A percentile compares a stretch with the other conserved stretches of the same genome.
Conservation (phyloP, 2,797 vertebrate species). For the Pangasius macronema region DNA sequence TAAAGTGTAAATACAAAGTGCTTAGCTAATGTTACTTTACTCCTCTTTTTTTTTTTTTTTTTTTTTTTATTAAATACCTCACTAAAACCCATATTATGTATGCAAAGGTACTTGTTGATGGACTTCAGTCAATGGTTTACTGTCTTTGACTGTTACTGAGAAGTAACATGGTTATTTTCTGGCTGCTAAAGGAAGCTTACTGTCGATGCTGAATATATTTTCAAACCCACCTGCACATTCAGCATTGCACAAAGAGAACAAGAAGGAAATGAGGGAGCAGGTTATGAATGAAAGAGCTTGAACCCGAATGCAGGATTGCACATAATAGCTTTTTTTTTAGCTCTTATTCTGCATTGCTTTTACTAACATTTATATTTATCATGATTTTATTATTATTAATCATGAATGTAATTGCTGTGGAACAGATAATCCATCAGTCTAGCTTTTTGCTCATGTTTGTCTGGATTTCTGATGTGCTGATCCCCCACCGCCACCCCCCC, state of each 20-base stretch:
- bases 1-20: slow-evolving; percentile 36
- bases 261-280: slow-evolving; percentile 14
- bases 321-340: slow-evolving; percentile 35
- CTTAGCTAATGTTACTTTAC: slow-evolving; percentile 44
- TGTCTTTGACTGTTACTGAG: slow-evolving; percentile 30
- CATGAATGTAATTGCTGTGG: slow-evolving; percentile 27
- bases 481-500: too few species aligned
- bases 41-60: neutral
- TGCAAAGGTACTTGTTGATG: slow-evolving; percentile 42
- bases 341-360: neutral
- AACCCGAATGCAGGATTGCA: slow-evolving; percentile 64
- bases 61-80: slow-evolving; percentile 45
- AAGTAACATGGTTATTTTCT: neutral
- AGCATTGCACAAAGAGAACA: slow-evolving; percentile 28
- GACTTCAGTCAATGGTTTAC: slow-evolving; percentile 35
- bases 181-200: slow-evolving; percentile 37
- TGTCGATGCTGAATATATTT: neutral
- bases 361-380: slow-evolving; percentile 29
- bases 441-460: neutral
- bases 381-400: slow-evolving; percentile 27
- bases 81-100: slow-evolving; percentile 44
- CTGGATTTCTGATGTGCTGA: neutral
- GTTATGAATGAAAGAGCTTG: slow-evolving; percentile 43
- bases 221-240: slow-evolving; percentile 35
- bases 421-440: neutral